Base-by-base conservation (phyloP, 2,888 invertebrate species). In the Lasioglossum oenotherae region DNA sequence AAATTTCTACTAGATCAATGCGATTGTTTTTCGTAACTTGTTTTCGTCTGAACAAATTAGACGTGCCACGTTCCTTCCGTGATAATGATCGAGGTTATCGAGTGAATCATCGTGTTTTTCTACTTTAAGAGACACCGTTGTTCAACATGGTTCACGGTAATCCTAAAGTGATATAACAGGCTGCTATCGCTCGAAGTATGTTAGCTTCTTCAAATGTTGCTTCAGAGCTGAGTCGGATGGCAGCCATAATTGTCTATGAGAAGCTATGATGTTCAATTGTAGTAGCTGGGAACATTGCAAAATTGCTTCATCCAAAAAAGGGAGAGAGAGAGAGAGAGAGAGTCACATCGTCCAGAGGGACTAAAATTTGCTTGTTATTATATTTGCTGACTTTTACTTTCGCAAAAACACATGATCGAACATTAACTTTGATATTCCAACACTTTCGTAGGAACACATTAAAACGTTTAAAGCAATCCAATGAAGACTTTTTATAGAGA, bases 161-260 rank as follows among this genome's bases (percentile, higher is more conserved):
- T 41, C 71, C 41, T 5, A 41, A 27, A n/a, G n/a, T 6, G 41
- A 71, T 27, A 14, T n/a, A 71, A 41, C 41, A 14, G 14, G 6
- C n/a, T n/a, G 41, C 14, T 71, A 71, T 71, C 71, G 38, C 38
- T 69, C 38, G 19, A 4, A 12, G 8, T 23, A 14, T 41, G 23
- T 71, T n/a, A 57, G n/a, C n/a, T 57, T 57, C 57, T 57, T 57
- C n/a, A 57, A 57, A n/a, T 12, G n/a, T 57, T n/a, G 57, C 57
- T 57, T 57, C 57, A n/a, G 57, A 57, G n/a, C n/a, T 23, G 57
- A n/a, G n/a, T n/a, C n/a, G 1, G 0, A n/a, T n/a, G n/a, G n/a
- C 57, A 57, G 23, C n/a, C n/a, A 57, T n/a, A 57, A n/a, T 4
- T 12, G 12, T n/a, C n/a, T 57, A 57, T n/a, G 12, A n/a, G 12